Conservation (phyloP, 2,888 invertebrate species). For the Hermodice carunculata region DNA sequence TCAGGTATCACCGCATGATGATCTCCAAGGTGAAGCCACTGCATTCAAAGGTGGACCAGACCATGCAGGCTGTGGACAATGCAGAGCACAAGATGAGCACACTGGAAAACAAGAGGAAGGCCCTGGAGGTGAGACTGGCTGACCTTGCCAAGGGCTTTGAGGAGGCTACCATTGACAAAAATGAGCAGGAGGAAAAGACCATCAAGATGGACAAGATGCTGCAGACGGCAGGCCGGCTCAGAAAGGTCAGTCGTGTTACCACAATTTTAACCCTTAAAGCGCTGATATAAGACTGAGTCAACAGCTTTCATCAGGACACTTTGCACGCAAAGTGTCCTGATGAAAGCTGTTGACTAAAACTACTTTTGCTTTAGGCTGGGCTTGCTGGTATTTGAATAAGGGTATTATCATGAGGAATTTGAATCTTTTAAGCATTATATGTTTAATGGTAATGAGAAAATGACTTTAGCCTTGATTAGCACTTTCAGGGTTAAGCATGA, state of each 20-base stretch:
- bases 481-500: too few relatives aligned
- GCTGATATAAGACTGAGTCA: too few relatives aligned
- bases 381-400: too few relatives aligned
- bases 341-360: too few relatives aligned
- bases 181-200: slow-evolving; percentile 68
- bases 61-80: slow-evolving; percentile 64
- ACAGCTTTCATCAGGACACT: too few relatives aligned
- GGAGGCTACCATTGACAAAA: slow-evolving; percentile 69
- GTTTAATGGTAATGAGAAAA: too few relatives aligned
- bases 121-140: slow-evolving; percentile 62
- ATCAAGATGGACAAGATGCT: slow-evolving; percentile 65
- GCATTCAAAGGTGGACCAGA: slow-evolving; percentile 68
- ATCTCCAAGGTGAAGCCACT: slow-evolving; percentile 68
- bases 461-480: too few relatives aligned
- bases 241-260: slow-evolving; percentile 48
- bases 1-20: slow-evolving; percentile 68
- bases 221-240: slow-evolving; percentile 64
- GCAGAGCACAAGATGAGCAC: slow-evolving; percentile 68
- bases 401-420: too few relatives aligned
- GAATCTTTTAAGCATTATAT: too few relatives aligned
- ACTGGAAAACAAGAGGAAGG: slow-evolving; percentile 65
- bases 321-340: too few relatives aligned
- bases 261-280: too few relatives aligned
- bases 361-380: too few relatives aligned
- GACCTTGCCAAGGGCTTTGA: slow-evolving; percentile 68